Evolutionary conservation across 2,888 invertebrate species (phyloP), one percentile per base, ranked within the genome.

Genomic region (Trissonchulus latispiculum): DNA sequence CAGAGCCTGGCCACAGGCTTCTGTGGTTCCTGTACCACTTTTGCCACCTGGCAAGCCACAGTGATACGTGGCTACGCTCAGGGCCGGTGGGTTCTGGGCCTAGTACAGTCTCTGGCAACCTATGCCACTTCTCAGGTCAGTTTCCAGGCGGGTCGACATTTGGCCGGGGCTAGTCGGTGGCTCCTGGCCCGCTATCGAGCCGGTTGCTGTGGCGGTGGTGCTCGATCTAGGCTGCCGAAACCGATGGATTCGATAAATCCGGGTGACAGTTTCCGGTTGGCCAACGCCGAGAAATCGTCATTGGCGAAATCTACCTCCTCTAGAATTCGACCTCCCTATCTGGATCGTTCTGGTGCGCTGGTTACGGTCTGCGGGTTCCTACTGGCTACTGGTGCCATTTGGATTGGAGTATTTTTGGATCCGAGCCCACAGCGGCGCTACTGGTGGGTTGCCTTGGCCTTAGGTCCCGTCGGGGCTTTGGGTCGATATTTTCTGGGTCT

Each of bases 21-120:
- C 31, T 71, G 71, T 28, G 71, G 71, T 31, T 15, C 23, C 18
- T 71, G 71, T 31, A 71, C 71, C 29, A 71, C 71, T 28, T 71
- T 71, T 48, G 71, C 71, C 32, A 61, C 71, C 28, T 71, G 71
- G 71, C 59, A 71, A n/a, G 66, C 29, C 15, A 31, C 29, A 29
- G 66, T 64, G 33, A 64, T 31, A 64, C 15, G 8, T 31, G 8
- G 66, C 33, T 64, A 32, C 29, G 29, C 29, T n/a, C n/a, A n/a
- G 59, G 59, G 59, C 59, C 59, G 59, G 18, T 59, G 59, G 59
- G 59, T 59, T 59, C n/a, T n/a, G n/a, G n/a, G n/a, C n/a, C n/a
- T n/a, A n/a, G n/a, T 71, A 3, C 71, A 71, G 29, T 61, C 61
- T 59, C 31, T 28, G 1, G 28, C 61, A 28, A 71, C 71, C 35